A percentile compares a stretch with the other conserved stretches of the same genome.
phyloP scores from a whole-genome alignment of 2,888 invertebrate species.

The Cremastinae sp. region DNA sequence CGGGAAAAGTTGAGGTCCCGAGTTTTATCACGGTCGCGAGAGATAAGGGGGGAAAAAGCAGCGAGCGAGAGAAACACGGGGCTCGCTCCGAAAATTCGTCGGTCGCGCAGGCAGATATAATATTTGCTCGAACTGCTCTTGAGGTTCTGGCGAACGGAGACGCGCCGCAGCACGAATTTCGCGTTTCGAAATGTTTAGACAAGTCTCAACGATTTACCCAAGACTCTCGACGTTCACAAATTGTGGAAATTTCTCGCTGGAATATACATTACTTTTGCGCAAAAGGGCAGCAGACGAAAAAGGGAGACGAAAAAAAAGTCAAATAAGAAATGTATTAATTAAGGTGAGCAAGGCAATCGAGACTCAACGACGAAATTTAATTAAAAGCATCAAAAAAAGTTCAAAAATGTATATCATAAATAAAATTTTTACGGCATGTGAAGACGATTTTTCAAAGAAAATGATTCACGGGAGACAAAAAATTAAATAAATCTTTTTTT shows the following conservation, averaged over 20 bases:
- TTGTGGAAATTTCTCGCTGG: conserved; percentile 13
- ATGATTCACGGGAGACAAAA: too few relatives aligned
- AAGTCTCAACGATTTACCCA: conserved; percentile 35
- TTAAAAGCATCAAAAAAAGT: conserved; percentile 1
- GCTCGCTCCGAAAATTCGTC: conserved; percentile 43
- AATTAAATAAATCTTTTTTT: too few relatives aligned
- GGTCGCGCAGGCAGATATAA: conserved; percentile 24
- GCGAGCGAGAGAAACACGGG: conserved; percentile 2
- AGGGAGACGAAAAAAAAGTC: conserved; percentile 7
- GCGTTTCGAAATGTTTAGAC: conserved; percentile 51
- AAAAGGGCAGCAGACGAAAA: neutral
- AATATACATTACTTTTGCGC: neutral
- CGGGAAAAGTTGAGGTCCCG: neutral
- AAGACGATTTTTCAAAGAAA: too few relatives aligned
- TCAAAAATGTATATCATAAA: too few relatives aligned
- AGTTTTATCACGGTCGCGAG: conserved; percentile 14
- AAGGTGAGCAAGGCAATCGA: too few relatives aligned
- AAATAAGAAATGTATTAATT: too few relatives aligned
- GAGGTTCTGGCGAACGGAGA: conserved; percentile 18
- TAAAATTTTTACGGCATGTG: too few relatives aligned
- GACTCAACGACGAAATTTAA: too few relatives aligned
- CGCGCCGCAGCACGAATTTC: conserved; percentile 6
- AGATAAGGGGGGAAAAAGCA: neutral
- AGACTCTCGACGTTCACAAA: conserved; percentile 22
- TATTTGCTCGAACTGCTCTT: conserved; percentile 42